These are phyloP conservation scores for Pocota personata DNA, from an alignment of 2,888 invertebrate species.

Conservation along the genomic window DNA sequence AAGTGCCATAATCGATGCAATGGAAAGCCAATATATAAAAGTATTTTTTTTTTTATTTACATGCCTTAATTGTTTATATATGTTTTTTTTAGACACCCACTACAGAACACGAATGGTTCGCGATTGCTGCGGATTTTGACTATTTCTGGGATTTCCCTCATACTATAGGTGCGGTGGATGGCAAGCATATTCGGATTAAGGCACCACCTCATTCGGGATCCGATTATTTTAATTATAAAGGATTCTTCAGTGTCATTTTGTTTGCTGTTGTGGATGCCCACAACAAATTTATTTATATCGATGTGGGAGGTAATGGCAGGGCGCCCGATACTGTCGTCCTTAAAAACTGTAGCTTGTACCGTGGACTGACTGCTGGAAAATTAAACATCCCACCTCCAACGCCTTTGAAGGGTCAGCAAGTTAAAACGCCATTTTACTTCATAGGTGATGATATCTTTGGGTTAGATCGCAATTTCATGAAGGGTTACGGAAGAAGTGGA, in stretches of 20 bases:
- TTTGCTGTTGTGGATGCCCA: conserved; percentile 1
- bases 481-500: not conserved
- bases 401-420: too few species aligned
- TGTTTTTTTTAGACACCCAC: not conserved
- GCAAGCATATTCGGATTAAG: conserved; percentile 2
- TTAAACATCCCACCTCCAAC: too few species aligned
- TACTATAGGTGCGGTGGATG: conserved; percentile 1
- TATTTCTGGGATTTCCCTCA: conserved; percentile 1
- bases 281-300: too few species aligned
- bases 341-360: too few species aligned
- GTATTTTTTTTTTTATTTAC: not conserved
- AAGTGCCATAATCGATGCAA: not conserved
- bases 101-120: not conserved
- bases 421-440: not conserved
- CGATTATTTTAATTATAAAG: conserved; percentile 2
- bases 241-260: not conserved
- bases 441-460: conserved; percentile 1
- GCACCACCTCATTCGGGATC: not conserved
- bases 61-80: not conserved
- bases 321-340: too few species aligned
- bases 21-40: not conserved
- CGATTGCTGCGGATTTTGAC: not conserved
- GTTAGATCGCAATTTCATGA: not conserved
- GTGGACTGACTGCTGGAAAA: too few species aligned
- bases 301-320: too few species aligned